phyloP scores from a whole-genome alignment of 2,113 vertebrate species.

The Piprites chloris region DNA sequence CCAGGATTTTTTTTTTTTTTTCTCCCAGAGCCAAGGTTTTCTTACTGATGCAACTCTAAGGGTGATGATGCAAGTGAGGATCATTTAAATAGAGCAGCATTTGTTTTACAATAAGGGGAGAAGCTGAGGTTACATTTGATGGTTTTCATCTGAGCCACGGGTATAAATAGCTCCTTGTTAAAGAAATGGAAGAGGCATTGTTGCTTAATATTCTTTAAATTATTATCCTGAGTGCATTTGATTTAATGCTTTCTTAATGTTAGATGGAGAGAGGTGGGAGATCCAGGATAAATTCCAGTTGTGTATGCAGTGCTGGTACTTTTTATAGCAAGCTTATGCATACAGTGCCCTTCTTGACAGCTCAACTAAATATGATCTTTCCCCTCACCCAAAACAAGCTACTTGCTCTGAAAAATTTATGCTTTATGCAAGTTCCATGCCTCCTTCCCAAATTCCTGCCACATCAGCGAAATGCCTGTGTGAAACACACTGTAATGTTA shows the following conservation, averaged over 20 bases:
- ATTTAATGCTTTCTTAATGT: background rate
- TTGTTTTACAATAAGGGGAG: background rate
- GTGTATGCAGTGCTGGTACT: background rate
- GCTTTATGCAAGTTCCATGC: background rate
- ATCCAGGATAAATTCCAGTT: background rate
- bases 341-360: background rate
- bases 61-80: background rate
- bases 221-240: background rate
- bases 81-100: background rate
- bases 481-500: background rate
- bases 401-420: background rate
- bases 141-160: background rate
- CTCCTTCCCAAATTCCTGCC: background rate
- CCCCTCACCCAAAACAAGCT: background rate
- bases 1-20: background rate
- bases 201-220: background rate
- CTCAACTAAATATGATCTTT: background rate
- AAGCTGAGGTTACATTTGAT: background rate
- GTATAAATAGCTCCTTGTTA: background rate
- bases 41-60: background rate
- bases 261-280: background rate
- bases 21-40: background rate
- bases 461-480: background rate
- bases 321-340: background rate
- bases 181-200: background rate